Base-by-base conservation (phyloP, 2,113 vertebrate genomes). In the Falco punctatus region DNA sequence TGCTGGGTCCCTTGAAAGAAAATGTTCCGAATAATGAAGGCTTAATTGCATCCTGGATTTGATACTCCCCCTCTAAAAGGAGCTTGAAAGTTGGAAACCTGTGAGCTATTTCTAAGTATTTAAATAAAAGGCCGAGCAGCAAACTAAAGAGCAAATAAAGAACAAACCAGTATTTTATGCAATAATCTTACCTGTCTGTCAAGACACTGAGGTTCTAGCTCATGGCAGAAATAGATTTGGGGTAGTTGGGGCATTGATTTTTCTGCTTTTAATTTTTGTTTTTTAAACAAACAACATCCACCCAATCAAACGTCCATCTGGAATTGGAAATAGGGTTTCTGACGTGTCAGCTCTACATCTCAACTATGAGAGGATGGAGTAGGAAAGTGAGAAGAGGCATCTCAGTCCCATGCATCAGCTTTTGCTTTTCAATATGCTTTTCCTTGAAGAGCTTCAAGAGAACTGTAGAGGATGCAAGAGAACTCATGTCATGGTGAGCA, bases 11-110 rank as follows among this genome's bases (percentile, higher is more conserved):
- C 42, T 92, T 65, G 84, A 92, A 96, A 95, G 49, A 77, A 92
- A 96, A 78, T 82, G 79, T 70, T 95, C 42, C 23, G 88, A 74
- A 91, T 94, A 94, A 90, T 52, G 35, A 94, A 86, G 22, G 40
- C 82, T 92, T 96, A 94, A 95, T 94, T 95, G 72, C 28, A 71
- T 92, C 54, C 52, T 81, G 79, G n/a, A 90, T 74, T 86, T 88
- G 91, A 78, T 88, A 71, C 15, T 51, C 15, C 6, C 9, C 14
- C 71, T 86, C 75, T 69, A 61, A 73, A 94, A 93, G 64, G n/a
- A 86, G 13, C 57, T n/a, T 86, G 38, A 44, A 95, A 65, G 26
- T 55, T 86, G 42, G 69, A 94, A 93, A 87, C 42, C 38, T 67
- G 12, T 30, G 30, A 88, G 57, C 40, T 94, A 49, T 80, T 94